Base-by-base conservation (phyloP, 2,888 invertebrate species). In the Acronicta leporina region DNA sequence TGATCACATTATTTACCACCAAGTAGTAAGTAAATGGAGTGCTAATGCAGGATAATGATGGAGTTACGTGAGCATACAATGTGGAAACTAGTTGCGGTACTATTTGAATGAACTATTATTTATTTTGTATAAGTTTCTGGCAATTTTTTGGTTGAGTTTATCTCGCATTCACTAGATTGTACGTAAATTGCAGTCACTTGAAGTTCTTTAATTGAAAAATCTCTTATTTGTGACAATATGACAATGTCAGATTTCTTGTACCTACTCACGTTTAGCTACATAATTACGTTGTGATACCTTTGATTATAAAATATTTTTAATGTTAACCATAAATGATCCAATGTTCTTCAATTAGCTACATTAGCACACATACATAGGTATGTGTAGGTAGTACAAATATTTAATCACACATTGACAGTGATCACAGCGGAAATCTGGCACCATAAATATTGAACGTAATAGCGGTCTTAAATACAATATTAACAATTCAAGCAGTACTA, bases 401-500 rank as follows among this genome's bases (percentile, higher is more conserved):
- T 46, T n/a, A 63, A 47, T 47, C 48, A 27, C 49, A 63, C 73
- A 63, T 68, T 50, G 69, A 44, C 69, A 56, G 15, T 53, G 68
- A 73, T 73, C 47, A 33, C 59, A 45, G 27, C 51, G 50, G 48
- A 70, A 73, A 68, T 76, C 60, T 57, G 58, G 49, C 49, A 44
- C 46, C 57, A 73, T 75, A 67, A 75, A 75, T 70, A 73, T 68
- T 66, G 68, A 65, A 63, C 68, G 66, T 58, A 60, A 60, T 55
- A 42, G 62, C 52, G 38, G 58, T 63, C 71, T 67, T 73, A 71
- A 71, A 71, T 68, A 65, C 75, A 65, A 68, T 66, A 75, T 76
- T 77, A 76, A 78, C 75, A 76, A 78, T 76, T 77, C 73, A 72
- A 41, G 61, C 57, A 57, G 53, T 59, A 49, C 51, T 58, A 51